Evolutionary conservation across 2,888 invertebrate species (phyloP).

Genomic region (Mactromeris polynyma): DNA sequence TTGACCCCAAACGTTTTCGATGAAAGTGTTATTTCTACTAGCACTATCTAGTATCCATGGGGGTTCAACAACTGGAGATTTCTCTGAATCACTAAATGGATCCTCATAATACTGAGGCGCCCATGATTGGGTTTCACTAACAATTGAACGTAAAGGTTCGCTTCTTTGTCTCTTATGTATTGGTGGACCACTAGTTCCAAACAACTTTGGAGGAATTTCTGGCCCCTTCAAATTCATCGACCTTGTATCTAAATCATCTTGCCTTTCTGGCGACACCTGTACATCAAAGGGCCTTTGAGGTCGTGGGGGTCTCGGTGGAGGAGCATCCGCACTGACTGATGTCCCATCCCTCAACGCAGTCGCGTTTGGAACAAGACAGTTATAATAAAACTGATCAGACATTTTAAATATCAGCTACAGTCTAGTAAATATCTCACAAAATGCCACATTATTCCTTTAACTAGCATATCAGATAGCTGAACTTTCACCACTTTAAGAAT

Average conservation of each 20-base stretch:
- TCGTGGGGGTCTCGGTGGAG: slow-evolving; percentile 51
- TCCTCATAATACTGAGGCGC: neutral
- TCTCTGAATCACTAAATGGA: slow-evolving; percentile 9
- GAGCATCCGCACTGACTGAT: neutral
- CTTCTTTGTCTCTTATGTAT: slow-evolving; percentile 22
- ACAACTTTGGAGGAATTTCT: slow-evolving; percentile 27
- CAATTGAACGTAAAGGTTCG: slow-evolving; percentile 9
- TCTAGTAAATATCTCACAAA: neutral
- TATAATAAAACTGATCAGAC: slow-evolving; percentile 61
- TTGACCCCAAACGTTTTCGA: neutral
- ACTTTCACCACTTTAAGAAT: neutral
- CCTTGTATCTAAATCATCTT: neutral
- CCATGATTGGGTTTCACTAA: neutral
- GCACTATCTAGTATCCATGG: slow-evolving; percentile 3
- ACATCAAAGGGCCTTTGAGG: slow-evolving; percentile 23
- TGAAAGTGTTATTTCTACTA: neutral
- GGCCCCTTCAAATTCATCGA: slow-evolving; percentile 15
- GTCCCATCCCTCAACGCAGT: slow-evolving; percentile 1
- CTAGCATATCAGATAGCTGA: neutral
- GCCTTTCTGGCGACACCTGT: neutral
- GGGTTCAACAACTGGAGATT: neutral
- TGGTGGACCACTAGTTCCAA: neutral
- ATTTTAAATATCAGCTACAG: slow-evolving; percentile 5
- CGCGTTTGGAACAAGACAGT: slow-evolving; percentile 61
- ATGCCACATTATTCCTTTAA: neutral